Conservation (phyloP, 2,888 invertebrate species). For the Odontomyia ornata region DNA sequence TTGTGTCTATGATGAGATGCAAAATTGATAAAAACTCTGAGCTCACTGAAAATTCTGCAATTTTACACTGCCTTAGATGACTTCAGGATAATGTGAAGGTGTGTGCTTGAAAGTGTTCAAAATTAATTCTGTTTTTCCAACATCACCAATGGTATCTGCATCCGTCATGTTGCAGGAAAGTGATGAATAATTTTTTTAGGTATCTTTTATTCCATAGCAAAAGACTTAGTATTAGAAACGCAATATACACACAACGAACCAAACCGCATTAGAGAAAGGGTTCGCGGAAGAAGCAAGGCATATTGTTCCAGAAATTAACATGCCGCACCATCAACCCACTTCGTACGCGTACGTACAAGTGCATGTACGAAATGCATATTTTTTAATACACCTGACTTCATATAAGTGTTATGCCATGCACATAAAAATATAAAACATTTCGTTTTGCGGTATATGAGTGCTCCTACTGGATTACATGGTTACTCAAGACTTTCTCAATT, state of each 20-base stretch:
- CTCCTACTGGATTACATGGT: no score
- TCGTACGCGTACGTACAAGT: no score
- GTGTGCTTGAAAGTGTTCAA: conserved; percentile 13
- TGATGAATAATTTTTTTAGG: no score
- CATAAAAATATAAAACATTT: no score
- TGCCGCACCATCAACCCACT: conserved; percentile 1
- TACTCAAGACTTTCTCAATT: no score
- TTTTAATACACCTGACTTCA: no score
- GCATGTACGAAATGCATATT: no score
- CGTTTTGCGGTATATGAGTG: no score
- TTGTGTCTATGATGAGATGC: neutral
- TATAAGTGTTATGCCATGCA: no score
- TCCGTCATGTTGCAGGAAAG: neutral
- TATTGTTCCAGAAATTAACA: neutral
- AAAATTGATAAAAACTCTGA: neutral
- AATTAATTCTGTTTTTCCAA: conserved; percentile 24
- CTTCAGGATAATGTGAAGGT: neutral
- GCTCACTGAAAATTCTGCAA: conserved; percentile 34
- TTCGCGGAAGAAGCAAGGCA: neutral
- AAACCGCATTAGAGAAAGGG: neutral
- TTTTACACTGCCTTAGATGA: conserved; percentile 11
- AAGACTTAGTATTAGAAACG: no score
- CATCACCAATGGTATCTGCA: neutral
- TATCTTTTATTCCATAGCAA: no score
- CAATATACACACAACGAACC: no score